Evolutionary conservation across 2,797 vertebrate species (phyloP), one percentile per base, ranked within the genome.

Genomic region (Bryconaethiops microstoma): DNA sequence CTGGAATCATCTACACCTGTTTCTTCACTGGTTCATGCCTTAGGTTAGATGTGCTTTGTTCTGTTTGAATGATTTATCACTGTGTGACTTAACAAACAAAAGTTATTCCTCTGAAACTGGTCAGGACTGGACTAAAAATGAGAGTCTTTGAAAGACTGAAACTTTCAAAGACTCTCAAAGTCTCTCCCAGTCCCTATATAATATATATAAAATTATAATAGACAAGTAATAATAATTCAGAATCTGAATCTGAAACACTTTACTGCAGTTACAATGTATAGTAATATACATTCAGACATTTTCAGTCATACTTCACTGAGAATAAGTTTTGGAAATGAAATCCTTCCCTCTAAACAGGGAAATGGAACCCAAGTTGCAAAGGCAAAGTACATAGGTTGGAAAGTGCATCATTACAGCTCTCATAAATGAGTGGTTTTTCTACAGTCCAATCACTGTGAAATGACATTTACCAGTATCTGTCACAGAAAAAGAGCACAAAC

Each of bases 221-320:
- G n/a, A n/a, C n/a, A n/a, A n/a, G n/a, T 4, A 55, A 68, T 14
- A 68, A 45, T 9, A 19, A 35, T 10, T 65, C 19, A 55, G 4
- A 19, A 60, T 75, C 16, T 48, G 21, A 68, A 68, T 57, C 39
- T 45, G n/a, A 77, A 68, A 55, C 12, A 68, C 64, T 67, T 68
- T 68, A 48, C 42, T 69, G 35, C n/a, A 48, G 14, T 57, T 23
- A 65, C 25, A 12, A 12, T 4, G 5, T 65, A 23, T 14, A 23
- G 50, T 42, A 21, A 21, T 13, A 12, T 25, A 5, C 23, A 62
- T 29, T 29, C 23, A 62, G 21, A 12, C 52, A 54, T 54, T 23
- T 52, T 71, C 48, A 50, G 19, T 45, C 65, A 48, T 42, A 42
- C 9, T 42, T 42, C 10, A 10, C 6, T 42, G 12, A 50, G 10